Percentiles rank a stretch among this genome's conserved stretches.
These are phyloP conservation scores for Procambarus clarkii DNA, from an alignment of 1,140 invertebrate genomes.

Conservation along the genomic window DNA sequence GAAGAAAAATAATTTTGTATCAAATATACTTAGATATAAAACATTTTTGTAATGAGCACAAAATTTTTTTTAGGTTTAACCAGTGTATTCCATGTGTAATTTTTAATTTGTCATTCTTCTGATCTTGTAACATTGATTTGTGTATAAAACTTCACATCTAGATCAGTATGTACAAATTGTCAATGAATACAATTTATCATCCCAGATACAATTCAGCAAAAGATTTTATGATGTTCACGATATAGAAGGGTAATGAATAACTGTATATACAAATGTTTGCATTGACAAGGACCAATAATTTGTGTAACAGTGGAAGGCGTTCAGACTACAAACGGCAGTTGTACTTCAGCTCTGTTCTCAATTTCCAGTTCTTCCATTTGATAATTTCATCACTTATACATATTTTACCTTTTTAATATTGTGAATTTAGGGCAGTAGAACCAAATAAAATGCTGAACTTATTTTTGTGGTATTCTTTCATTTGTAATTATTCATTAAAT, in stretches of 20 bases:
- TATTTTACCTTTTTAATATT: constrained; percentile 5
- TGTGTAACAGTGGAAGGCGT: background rate
- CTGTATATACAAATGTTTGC: background rate
- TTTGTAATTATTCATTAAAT: background rate
- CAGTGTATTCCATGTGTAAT: no score
- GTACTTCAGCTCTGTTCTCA: constrained; percentile 25
- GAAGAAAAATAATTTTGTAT: no score
- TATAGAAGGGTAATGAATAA: background rate
- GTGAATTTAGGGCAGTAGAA: constrained; percentile 25
- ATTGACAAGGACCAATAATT: background rate
- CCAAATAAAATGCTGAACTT: constrained; percentile 39
- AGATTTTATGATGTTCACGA: background rate
- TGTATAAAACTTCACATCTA: background rate
- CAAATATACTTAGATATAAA: no score
- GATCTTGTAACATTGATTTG: no score
- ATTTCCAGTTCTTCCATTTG: constrained; percentile 1
- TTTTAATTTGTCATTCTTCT: no score
- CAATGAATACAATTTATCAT: background rate
- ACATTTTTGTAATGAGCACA: no score
- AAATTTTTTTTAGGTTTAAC: no score
- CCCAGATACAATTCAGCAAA: background rate
- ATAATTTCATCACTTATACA: background rate
- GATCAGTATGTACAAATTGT: background rate
- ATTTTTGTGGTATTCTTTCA: background rate
- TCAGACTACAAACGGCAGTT: background rate